Conservation (phyloP, 2,888 invertebrate species). For the Tachina grossa region DNA sequence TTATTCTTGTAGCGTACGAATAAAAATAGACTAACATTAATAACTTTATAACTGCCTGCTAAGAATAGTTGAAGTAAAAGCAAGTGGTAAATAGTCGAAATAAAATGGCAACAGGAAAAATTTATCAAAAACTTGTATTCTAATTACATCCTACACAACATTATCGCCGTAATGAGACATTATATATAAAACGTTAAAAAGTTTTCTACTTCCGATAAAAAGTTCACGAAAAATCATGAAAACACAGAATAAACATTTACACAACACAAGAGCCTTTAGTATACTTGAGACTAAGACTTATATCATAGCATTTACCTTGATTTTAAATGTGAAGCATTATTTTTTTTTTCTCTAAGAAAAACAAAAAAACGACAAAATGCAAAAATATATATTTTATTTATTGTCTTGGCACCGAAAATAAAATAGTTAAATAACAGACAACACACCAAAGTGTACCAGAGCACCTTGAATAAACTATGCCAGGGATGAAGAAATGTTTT, state of each 20-base stretch:
- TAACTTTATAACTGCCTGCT: slow-evolving; percentile 11
- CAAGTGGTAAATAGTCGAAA: not conserved
- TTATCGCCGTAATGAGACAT: slow-evolving; percentile 52
- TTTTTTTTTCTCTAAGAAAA: not conserved
- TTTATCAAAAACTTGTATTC: slow-evolving; percentile 70
- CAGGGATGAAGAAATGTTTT: slow-evolving; percentile 22
- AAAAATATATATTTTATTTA: slow-evolving; percentile 66
- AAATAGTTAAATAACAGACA: slow-evolving; percentile 22
- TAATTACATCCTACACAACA: slow-evolving; percentile 72
- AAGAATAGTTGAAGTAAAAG: not conserved
- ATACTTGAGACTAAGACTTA: slow-evolving; percentile 60
- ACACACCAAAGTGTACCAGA: slow-evolving; percentile 40
- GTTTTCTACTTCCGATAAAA: slow-evolving; percentile 18
- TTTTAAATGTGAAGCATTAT: slow-evolving; percentile 49
- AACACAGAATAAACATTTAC: slow-evolving; percentile 7
- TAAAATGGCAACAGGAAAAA: slow-evolving; percentile 42
- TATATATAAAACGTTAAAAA: slow-evolving; percentile 25
- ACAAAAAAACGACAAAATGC: slow-evolving; percentile 5
- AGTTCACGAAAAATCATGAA: slow-evolving; percentile 1
- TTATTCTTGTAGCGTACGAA: not conserved
- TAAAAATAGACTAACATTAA: slow-evolving; percentile 40
- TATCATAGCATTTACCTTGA: slow-evolving; percentile 61
- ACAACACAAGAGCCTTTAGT: slow-evolving; percentile 28
- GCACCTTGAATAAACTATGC: slow-evolving; percentile 58
- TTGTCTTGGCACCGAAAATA: slow-evolving; percentile 60